A percentile compares a stretch with the other conserved stretches of the same genome.
Evolutionary conservation across 2,888 invertebrate genomes (phyloP).

Genomic region (Andrena minutula): DNA sequence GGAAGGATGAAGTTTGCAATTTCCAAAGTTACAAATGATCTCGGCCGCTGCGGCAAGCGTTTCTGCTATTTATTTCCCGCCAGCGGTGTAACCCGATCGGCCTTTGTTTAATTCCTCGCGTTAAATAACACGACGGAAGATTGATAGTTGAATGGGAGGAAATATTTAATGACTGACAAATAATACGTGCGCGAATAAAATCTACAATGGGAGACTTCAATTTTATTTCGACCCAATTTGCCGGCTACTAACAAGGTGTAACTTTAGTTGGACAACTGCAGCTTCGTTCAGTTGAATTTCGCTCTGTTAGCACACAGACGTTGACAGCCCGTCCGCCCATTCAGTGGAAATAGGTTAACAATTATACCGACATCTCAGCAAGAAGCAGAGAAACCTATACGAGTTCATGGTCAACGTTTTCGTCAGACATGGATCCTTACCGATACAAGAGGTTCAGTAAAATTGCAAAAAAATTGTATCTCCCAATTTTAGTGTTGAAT

Average conservation of each 20-base stretch:
- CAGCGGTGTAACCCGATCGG: constrained; percentile 7
- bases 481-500: not conserved
- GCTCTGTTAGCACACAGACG: not conserved
- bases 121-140: constrained; percentile 6
- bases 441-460: constrained; percentile 61
- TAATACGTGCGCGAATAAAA: not conserved
- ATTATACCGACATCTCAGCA: not conserved
- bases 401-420: constrained; percentile 5
- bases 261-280: constrained; percentile 2
- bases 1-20: constrained; percentile 2
- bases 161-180: not conserved
- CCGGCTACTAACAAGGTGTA: too few species aligned
- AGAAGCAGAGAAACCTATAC: not conserved
- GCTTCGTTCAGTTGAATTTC: not conserved
- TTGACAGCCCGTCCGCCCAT: not conserved
- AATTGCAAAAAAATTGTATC: too few species aligned
- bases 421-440: constrained; percentile 59
- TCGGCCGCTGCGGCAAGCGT: not conserved
- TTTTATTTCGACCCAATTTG: not conserved
- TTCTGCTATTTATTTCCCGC: constrained; percentile 7
- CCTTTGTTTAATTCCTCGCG: not conserved
- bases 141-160: not conserved
- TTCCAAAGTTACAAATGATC: constrained; percentile 2
- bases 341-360: constrained; percentile 7
- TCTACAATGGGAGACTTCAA: not conserved